Evolutionary conservation across 2,797 vertebrate genomes (phyloP).

Genomic region (Chaenodraco wilsoni): DNA sequence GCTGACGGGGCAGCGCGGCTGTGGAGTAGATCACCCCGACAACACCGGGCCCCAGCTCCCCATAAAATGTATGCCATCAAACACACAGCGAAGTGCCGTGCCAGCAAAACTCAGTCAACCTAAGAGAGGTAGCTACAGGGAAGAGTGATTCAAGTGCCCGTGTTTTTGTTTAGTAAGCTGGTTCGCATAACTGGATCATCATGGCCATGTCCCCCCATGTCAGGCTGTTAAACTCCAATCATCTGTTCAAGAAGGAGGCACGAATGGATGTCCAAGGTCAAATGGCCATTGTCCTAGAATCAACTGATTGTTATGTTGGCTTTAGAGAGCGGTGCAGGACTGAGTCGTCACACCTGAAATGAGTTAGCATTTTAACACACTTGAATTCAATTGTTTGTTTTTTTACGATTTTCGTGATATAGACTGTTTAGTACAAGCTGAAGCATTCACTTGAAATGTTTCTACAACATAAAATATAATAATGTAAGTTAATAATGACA

Average conservation of each 20-base stretch:
- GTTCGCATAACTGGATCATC: conserved; percentile 66
- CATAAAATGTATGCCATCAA: conserved; percentile 79
- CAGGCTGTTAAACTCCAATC: conserved; percentile 60
- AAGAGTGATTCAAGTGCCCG: conserved; percentile 60
- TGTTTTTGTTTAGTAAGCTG: conserved; percentile 71
- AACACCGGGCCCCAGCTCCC: conserved; percentile 68
- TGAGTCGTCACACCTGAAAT: too few relatives aligned
- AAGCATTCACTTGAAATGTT: too few relatives aligned
- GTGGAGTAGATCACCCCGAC: conserved; percentile 78
- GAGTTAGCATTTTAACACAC: too few relatives aligned
- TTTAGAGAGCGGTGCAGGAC: too few relatives aligned
- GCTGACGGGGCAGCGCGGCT: conserved; percentile 80
- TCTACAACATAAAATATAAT: too few relatives aligned
- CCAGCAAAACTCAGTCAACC: conserved; percentile 76
- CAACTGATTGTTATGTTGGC: conserved; percentile 5
- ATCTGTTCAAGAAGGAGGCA: conserved; percentile 23
- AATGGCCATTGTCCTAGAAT: conserved; percentile 29
- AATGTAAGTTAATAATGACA: too few relatives aligned
- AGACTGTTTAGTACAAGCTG: too few relatives aligned
- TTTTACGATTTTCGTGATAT: too few relatives aligned
- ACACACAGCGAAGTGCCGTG: conserved; percentile 62
- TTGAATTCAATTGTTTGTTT: too few relatives aligned
- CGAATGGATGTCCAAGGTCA: conserved; percentile 47
- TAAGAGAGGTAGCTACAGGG: conserved; percentile 62
- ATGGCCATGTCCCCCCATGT: conserved; percentile 42